These are phyloP conservation scores for Trialeurodes vaporariorum DNA, from an alignment of 1,140 invertebrate species.

Conservation along the genomic window DNA sequence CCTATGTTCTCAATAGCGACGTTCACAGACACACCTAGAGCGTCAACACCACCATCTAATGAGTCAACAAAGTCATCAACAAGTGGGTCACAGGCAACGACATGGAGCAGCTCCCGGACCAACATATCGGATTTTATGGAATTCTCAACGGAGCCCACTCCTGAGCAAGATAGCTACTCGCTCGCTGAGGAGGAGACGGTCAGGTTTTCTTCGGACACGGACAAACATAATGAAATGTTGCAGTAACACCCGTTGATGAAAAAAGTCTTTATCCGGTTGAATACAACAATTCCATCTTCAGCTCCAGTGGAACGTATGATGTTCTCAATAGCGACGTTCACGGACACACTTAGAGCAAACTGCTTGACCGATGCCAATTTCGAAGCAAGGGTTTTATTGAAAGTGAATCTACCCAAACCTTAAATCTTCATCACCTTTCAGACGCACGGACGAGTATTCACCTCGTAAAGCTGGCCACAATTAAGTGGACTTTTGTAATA, in stretches of 20 bases:
- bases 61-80: not conserved
- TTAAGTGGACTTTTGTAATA: no score
- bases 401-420: not conserved
- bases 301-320: not conserved
- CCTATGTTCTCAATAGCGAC: not conserved
- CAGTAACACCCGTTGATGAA: not conserved
- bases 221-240: not conserved
- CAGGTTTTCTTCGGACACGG: not conserved
- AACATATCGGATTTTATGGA: not conserved
- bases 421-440: no score
- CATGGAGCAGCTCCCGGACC: not conserved
- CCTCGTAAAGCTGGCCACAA: no score
- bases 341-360: not conserved
- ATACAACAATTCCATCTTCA: not conserved
- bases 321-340: not conserved
- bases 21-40: not conserved
- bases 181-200: not conserved
- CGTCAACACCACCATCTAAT: not conserved
- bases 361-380: not conserved
- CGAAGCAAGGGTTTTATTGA: not conserved
- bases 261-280: not conserved
- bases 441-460: no score
- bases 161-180: not conserved
- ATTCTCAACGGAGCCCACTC: not conserved
- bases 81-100: not conserved